phyloP scores from a whole-genome alignment of 2,888 invertebrate species.

The Tachina grossa region DNA sequence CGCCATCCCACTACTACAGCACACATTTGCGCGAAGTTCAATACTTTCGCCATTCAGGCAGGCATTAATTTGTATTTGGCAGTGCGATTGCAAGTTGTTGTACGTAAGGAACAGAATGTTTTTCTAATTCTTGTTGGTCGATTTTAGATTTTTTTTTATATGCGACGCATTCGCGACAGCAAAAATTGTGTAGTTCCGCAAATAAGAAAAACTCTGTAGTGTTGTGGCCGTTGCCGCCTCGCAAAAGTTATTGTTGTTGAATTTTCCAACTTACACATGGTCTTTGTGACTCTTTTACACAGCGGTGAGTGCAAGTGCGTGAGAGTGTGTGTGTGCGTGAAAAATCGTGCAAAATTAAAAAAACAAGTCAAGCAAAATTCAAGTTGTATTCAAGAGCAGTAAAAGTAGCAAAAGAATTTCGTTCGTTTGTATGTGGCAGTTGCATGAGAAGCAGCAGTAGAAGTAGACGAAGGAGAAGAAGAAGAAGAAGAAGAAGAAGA shows the following conservation, averaged over 20 bases:
- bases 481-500: slow-evolving; percentile 4
- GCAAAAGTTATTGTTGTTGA: slow-evolving; percentile 58
- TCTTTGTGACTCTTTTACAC: background rate
- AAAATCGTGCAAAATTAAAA: slow-evolving; percentile 38
- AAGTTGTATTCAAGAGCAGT: slow-evolving; percentile 59
- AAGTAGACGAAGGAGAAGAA: background rate
- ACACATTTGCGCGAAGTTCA: slow-evolving; percentile 58
- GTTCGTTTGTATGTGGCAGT: no score
- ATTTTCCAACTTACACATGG: slow-evolving; percentile 57
- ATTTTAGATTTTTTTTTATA: slow-evolving; percentile 57
- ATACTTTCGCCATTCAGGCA: slow-evolving; percentile 53
- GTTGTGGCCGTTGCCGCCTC: slow-evolving; percentile 54
- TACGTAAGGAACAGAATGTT: slow-evolving; percentile 59
- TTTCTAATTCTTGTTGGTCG: slow-evolving; percentile 66
- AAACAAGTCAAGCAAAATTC: slow-evolving; percentile 28
- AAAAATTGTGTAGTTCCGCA: background rate
- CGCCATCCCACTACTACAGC: background rate
- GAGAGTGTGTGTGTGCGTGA: slow-evolving; percentile 16
- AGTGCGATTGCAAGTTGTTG: slow-evolving; percentile 49
- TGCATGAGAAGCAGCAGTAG: slow-evolving; percentile 2
- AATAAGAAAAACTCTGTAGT: slow-evolving; percentile 12
- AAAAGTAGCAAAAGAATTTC: slow-evolving; percentile 26
- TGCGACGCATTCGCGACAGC: slow-evolving; percentile 61
- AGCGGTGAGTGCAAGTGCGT: background rate
- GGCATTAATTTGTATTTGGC: slow-evolving; percentile 54